These are phyloP conservation scores for Acrobasis suavella DNA, from an alignment of 2,888 invertebrate genomes.

Conservation along the genomic window DNA sequence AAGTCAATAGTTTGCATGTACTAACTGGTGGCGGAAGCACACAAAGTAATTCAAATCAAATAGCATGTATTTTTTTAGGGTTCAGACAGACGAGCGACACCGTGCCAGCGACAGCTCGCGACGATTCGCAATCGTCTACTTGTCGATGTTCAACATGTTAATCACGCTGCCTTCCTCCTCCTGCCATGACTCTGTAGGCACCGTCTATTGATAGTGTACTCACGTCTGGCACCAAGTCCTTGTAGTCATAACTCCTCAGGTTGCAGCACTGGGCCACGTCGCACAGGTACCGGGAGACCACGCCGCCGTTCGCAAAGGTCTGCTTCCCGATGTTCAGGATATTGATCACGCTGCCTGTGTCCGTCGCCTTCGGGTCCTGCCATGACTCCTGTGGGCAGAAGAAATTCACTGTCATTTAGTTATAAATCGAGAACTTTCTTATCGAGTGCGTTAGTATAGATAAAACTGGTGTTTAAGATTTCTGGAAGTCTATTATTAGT, in stretches of 20 bases:
- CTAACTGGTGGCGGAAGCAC: too few species aligned
- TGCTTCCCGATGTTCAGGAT: slow-evolving; percentile 82
- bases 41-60: too few species aligned
- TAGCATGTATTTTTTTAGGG: too few species aligned
- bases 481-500: too few species aligned
- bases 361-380: slow-evolving; percentile 79
- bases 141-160: neutral
- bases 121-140: too few species aligned
- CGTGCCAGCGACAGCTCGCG: too few species aligned
- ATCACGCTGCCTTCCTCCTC: neutral
- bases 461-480: too few species aligned
- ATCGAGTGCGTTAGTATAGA: too few species aligned
- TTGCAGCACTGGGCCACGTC: slow-evolving; percentile 85
- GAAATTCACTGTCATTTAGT: neutral
- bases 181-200: too few species aligned
- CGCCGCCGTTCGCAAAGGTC: slow-evolving; percentile 78
- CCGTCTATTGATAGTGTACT: slow-evolving; percentile 35
- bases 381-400: slow-evolving; percentile 80
- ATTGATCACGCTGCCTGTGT: slow-evolving; percentile 83
- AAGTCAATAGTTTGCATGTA: too few species aligned
- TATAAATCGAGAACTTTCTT: too few species aligned
- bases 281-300: slow-evolving; percentile 83
- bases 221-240: slow-evolving; percentile 83
- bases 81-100: too few species aligned
- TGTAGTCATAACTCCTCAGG: slow-evolving; percentile 86